phyloP scores from a whole-genome alignment of 2,797 vertebrate genomes.

The Neopelma chrysocephalum region DNA sequence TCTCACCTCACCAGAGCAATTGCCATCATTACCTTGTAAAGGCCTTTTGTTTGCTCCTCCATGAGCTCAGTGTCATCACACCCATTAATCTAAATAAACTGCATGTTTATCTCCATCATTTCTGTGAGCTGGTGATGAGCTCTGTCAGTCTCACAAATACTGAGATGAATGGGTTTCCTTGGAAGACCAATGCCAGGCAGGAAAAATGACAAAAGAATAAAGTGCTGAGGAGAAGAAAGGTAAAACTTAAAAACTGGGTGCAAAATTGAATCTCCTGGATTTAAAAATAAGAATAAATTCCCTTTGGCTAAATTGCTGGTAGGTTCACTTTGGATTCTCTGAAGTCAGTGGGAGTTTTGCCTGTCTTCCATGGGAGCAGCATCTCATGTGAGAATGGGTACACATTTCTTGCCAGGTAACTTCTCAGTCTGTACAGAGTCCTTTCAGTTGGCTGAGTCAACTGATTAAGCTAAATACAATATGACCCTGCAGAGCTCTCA shows the following conservation, averaged over 20 bases:
- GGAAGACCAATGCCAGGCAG: neutral
- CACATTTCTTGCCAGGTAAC: neutral
- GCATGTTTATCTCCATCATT: slow-evolving; percentile 39
- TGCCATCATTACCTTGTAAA: slow-evolving; percentile 14
- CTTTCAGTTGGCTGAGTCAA: neutral
- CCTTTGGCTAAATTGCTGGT: neutral
- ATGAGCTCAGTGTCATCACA: neutral
- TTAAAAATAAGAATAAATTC: neutral
- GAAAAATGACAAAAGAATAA: neutral
- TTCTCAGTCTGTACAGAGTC: neutral
- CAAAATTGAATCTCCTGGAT: neutral
- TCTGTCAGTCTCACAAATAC: neutral
- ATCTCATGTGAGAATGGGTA: neutral
- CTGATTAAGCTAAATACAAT: neutral
- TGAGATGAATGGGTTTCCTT: slow-evolving; percentile 11
- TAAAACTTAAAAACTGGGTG: neutral
- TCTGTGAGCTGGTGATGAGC: slow-evolving; percentile 32
- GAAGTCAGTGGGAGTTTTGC: neutral
- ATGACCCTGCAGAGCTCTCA: neutral
- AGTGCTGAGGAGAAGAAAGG: neutral
- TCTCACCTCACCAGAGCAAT: neutral
- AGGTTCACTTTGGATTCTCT: neutral
- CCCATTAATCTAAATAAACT: slow-evolving; percentile 43
- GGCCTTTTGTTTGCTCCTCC: slow-evolving; percentile 22
- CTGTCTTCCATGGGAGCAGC: neutral